Base-by-base conservation (phyloP, 2,113 vertebrate genomes). In the Catharus minimus region DNA sequence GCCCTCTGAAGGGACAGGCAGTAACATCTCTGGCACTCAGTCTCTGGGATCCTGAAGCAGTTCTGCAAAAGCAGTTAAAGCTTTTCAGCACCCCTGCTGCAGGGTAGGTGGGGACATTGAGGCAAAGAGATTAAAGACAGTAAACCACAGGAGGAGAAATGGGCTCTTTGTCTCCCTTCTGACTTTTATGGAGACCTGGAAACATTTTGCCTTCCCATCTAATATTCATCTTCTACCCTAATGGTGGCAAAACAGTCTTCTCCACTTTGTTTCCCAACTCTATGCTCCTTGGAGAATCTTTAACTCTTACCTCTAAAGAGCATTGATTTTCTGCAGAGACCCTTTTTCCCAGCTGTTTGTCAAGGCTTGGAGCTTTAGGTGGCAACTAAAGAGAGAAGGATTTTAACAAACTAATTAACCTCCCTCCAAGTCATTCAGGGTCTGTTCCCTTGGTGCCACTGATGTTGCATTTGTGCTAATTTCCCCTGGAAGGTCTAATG, bases 321-420 rank as follows among this genome's bases (percentile, higher is more conserved):
- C 23, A 52, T 18, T 76, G 86, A 50, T 89, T 84, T 94, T 92
- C 79, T 89, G 76, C 67, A 80, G 81, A 64, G 30, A 28, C 39
- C 32, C 61, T 81, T 95, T 90, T 46, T 2, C 71, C 62, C 50
- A 53, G 1, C 32, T 62, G 62, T 79, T 86, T 90, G 53, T 62
- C 43, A 28, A 36, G 64, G 32, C 71, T 79, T 61, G 39, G 46
- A 85, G 84, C 64, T 85, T 33, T 53, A 79, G 84, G 64, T 85
- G 64, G 56, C 71, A 89, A 22, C 82, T 76, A n/a, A 65, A 83
- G 65, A 58, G 73, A 84, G 65, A 49, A 74, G 39, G 33, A 33
- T 80, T 82, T 82, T 69, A 78, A 55, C 81, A 50, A 75, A 72
- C 71, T 78, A 66, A 82, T 79, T 57, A 76, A 79, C 64, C 64